phyloP scores from a whole-genome alignment of 2,113 vertebrate genomes.

The Cyanoramphus novaezelandiae region DNA sequence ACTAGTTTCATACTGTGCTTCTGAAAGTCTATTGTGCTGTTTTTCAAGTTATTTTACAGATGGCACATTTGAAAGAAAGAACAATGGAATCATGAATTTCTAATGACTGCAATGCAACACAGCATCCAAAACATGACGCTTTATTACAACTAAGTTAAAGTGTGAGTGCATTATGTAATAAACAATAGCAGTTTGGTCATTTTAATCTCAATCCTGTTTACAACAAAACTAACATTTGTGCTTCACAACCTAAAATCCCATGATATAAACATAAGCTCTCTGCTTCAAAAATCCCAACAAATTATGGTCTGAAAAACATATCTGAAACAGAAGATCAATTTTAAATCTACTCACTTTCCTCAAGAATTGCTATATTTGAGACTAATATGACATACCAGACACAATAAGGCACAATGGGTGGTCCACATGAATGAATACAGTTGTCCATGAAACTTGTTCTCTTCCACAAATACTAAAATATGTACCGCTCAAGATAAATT shows the following conservation, averaged over 20 bases:
- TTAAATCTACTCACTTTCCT: conserved; percentile 19
- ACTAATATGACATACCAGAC: conserved; percentile 33
- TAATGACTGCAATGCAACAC: conserved; percentile 50
- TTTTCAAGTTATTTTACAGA: conserved; percentile 64
- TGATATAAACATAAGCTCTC: conserved; percentile 14
- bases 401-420: conserved; percentile 77
- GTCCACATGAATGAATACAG: conserved; percentile 68
- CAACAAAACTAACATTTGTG: conserved; percentile 50
- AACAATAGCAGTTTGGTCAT: conserved; percentile 68
- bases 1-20: conserved; percentile 58
- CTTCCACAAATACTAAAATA: conserved; percentile 78
- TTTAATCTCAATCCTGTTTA: conserved; percentile 58
- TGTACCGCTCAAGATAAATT: conserved; percentile 81
- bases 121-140: conserved; percentile 26
- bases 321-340: conserved; percentile 29
- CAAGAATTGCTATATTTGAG: conserved; percentile 17
- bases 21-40: conserved; percentile 53
- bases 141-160: conserved; percentile 55
- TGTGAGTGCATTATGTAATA: conserved; percentile 64
- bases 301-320: neutral
- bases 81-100: conserved; percentile 16
- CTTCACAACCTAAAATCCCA: conserved; percentile 25
- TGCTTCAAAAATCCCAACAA: conserved; percentile 51
- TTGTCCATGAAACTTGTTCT: conserved; percentile 50
- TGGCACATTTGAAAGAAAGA: conserved; percentile 27